These are phyloP conservation scores for Heterohyrax brucei DNA, from an alignment of 2,797 vertebrate genomes.

Conservation along the genomic window DNA sequence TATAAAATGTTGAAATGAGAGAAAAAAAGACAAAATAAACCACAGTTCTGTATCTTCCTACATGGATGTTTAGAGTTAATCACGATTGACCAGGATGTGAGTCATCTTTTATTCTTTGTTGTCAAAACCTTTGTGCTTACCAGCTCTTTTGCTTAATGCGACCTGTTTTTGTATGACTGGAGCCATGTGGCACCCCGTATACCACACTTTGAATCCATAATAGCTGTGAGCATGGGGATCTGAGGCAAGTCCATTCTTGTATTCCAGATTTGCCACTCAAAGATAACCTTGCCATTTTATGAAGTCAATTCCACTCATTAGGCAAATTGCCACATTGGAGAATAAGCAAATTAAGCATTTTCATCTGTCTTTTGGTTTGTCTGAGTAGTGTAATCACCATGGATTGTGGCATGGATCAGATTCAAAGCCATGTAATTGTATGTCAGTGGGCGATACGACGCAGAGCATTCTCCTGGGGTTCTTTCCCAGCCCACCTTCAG, in stretches of 20 bases:
- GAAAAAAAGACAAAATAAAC: conserved; percentile 38
- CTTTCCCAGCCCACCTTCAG: conserved; percentile 75
- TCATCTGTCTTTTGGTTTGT: conserved; percentile 80
- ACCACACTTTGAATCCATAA: conserved; percentile 39
- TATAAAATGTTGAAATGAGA: conserved; percentile 29
- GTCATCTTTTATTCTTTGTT: neutral
- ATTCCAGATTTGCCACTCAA: conserved; percentile 69
- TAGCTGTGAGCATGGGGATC: neutral
- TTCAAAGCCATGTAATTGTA: conserved; percentile 84
- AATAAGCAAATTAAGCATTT: conserved; percentile 85
- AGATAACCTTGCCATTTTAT: conserved; percentile 79
- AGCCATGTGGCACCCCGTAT: neutral
- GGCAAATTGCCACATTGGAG: conserved; percentile 85
- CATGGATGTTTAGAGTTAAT: neutral
- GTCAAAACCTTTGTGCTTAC: conserved; percentile 56
- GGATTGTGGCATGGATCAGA: conserved; percentile 81
- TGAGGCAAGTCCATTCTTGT: neutral
- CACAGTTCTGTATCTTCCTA: neutral
- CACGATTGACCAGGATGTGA: conserved; percentile 48
- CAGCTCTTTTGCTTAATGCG: conserved; percentile 35
- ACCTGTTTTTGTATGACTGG: neutral
- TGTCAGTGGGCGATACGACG: conserved; percentile 75
- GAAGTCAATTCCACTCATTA: conserved; percentile 85
- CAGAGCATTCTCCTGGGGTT: conserved; percentile 70
- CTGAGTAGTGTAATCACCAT: conserved; percentile 81